Evolutionary conservation across 2,888 invertebrate species (phyloP).

Genomic region (Podabrus alpinus): DNA sequence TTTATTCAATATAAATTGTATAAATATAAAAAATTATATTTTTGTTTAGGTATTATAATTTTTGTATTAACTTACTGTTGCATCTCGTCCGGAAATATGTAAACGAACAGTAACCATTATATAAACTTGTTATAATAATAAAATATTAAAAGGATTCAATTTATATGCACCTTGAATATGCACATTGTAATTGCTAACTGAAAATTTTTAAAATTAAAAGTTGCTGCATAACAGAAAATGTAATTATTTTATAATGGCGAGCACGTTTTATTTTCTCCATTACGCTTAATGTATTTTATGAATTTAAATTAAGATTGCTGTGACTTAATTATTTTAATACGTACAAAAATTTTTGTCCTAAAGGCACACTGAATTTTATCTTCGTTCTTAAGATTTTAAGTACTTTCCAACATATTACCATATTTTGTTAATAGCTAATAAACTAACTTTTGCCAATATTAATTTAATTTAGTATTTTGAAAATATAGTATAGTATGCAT

Average conservation of each 20-base stretch:
- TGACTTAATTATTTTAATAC: background rate
- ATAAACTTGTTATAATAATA: background rate
- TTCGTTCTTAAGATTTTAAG: background rate
- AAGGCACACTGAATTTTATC: background rate
- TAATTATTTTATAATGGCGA: slow-evolving; percentile 32
- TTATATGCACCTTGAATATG: background rate
- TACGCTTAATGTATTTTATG: slow-evolving; percentile 12
- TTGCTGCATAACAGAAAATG: background rate
- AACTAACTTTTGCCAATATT: background rate
- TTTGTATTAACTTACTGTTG: background rate
- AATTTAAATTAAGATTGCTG: slow-evolving; percentile 10
- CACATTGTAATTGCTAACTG: background rate
- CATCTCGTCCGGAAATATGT: background rate
- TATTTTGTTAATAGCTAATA: background rate
- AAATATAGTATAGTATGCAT: background rate
- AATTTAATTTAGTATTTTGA: background rate
- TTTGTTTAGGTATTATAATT: background rate
- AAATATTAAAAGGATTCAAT: background rate
- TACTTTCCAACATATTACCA: background rate
- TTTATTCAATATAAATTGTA: too few species aligned
- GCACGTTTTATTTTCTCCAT: slow-evolving; percentile 39
- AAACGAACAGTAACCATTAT: background rate
- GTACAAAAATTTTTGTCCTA: background rate
- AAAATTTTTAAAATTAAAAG: background rate
- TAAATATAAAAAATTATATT: background rate